Percentiles rank a stretch among this genome's conserved stretches.
These are phyloP conservation scores for Gorilla gorilla DNA, from an alignment of 2,113 vertebrate genomes.

Conservation along the genomic window DNA sequence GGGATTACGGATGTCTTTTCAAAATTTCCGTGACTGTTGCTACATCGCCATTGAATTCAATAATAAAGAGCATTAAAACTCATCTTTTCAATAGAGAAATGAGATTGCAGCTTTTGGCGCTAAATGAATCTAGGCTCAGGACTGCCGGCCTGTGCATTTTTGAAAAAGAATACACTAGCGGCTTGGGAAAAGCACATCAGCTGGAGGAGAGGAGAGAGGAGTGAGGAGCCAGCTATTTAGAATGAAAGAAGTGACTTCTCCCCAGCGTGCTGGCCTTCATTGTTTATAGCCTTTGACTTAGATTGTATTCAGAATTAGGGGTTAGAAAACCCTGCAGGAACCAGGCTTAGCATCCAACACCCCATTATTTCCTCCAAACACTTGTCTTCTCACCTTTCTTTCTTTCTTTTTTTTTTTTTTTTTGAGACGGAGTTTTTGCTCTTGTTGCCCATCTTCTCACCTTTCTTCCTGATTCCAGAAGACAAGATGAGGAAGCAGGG, in stretches of 20 bases:
- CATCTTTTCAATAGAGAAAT: conserved; percentile 11
- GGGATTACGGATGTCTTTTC: background rate
- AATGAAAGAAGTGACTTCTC: background rate
- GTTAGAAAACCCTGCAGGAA: background rate
- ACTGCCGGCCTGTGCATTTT: background rate
- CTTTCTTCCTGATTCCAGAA: background rate
- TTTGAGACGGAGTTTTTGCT: too few relatives aligned
- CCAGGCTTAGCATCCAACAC: background rate
- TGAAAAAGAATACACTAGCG: background rate
- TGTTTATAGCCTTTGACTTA: background rate
- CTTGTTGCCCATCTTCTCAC: background rate
- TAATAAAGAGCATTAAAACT: background rate
- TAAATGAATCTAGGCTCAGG: background rate
- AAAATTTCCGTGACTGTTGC: background rate
- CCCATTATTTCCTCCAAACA: background rate
- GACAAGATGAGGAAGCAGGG: background rate
- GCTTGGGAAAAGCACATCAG: background rate
- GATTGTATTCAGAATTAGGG: background rate
- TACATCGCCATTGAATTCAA: background rate
- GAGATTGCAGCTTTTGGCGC: background rate
- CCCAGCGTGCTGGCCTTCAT: background rate
- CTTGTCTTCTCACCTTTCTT: background rate
- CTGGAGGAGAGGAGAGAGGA: background rate
- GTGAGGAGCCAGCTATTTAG: background rate
- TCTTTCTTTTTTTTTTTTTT: too few relatives aligned